Evolutionary conservation across 2,113 vertebrate genomes (phyloP), one percentile per base, ranked within the genome.

Genomic region (Oreochromis spilurus): DNA sequence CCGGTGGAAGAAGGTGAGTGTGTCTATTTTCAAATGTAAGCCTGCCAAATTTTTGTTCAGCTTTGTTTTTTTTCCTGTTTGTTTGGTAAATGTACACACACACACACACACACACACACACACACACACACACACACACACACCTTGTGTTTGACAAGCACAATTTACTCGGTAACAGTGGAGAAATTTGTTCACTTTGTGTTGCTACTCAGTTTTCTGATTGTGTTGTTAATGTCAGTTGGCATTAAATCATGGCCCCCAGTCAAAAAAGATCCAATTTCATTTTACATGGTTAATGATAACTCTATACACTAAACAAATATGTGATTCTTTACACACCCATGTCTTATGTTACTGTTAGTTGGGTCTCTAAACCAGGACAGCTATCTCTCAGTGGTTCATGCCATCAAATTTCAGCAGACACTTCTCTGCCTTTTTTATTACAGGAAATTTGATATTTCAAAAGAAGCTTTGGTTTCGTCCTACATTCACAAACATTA

Each of bases 1-100:
- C 67, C 89, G 77, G 77, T 92, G 89, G 95, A 95, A 67, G 43
- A 93, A 83, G 92, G 93, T 96, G 91, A 96, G 95, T 96, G 60
- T 85, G 85, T 90, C 86, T 58, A 55, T 89, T 91, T 91, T 91
- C 6, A 79, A 85, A 87, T 78, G 34, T 58, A 89, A 87, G 82
- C 81, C 70, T 50, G 34, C 34, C 48, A 19, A 50, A 54, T 45
- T 67, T 36, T 70, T 85, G 3, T 48, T 80, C 67, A n/a, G 9
- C 29, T 81, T 83, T 54, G 12, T 12, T 24, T 77, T 70, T 50
- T 85, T 45, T 65, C 21, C 4, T 78, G 36, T 10, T 50, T 85
- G 48, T 88, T 88, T 89, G 60, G 29, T 77, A 38, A 31, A 6
- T 79, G n/a, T 65, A 10, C 52, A 5, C 50, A 16, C 81, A 19